phyloP scores from a whole-genome alignment of 2,888 invertebrate species.

The Oithona nana region DNA sequence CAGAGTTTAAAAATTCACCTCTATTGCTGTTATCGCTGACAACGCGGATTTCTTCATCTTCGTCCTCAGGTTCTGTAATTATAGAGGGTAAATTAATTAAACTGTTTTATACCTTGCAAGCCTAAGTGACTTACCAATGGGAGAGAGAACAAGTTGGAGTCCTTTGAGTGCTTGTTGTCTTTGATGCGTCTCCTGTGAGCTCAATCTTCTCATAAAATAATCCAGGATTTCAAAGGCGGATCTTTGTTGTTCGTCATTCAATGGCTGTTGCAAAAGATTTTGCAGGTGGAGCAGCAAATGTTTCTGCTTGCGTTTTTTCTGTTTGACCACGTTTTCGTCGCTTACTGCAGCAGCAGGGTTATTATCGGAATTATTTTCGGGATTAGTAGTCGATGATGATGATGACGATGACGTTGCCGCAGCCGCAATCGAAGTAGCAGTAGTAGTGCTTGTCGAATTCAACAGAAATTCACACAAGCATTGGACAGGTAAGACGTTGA shows the following conservation, averaged over 20 bases:
- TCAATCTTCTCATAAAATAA: constrained; percentile 65
- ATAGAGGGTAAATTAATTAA: too few species aligned
- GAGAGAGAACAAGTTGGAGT: constrained; percentile 23
- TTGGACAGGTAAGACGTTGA: constrained; percentile 79
- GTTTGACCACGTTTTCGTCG: constrained; percentile 32
- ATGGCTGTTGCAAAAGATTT: constrained; percentile 35
- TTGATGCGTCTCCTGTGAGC: constrained; percentile 57
- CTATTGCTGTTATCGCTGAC: constrained; percentile 27
- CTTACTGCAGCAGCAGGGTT: too few species aligned
- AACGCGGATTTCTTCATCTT: constrained; percentile 20
- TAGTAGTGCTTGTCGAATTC: constrained; percentile 24
- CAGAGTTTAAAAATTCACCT: too few species aligned
- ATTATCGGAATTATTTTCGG: constrained; percentile 1
- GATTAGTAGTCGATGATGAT: too few species aligned
- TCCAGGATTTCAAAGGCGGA: constrained; percentile 66
- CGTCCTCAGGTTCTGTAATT: too few species aligned
- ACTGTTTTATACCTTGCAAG: too few species aligned
- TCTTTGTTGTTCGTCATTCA: constrained; percentile 24
- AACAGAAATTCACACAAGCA: constrained; percentile 89
- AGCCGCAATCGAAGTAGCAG: not conserved
- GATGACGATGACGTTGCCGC: too few species aligned
- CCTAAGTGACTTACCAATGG: too few species aligned
- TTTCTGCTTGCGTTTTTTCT: constrained; percentile 39
- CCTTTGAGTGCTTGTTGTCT: constrained; percentile 49
- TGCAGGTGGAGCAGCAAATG: constrained; percentile 48